Percentiles rank a stretch among this genome's conserved stretches.
phyloP scores from a whole-genome alignment of 2,888 invertebrate genomes.

The Lysandra coridon region DNA sequence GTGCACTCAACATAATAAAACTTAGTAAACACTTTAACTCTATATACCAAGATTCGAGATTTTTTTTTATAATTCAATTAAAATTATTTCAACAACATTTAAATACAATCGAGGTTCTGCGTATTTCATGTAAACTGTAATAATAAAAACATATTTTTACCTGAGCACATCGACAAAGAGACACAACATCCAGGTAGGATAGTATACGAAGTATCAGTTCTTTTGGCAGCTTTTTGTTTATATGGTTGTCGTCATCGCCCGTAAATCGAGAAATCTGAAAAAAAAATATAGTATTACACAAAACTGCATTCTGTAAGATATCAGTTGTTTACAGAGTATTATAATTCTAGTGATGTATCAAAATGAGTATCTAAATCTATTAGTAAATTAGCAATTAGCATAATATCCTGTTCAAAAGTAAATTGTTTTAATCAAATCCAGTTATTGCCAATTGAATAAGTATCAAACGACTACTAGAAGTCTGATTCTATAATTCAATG shows the following conservation, averaged over 20 bases:
- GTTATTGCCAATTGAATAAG: not conserved
- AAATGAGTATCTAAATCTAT: not conserved
- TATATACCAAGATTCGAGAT: no score
- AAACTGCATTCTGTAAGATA: not conserved
- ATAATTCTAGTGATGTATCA: not conserved
- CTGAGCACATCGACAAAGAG: constrained; percentile 97
- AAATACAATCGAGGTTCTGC: no score
- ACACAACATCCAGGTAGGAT: constrained; percentile 97
- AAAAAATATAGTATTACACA: constrained; percentile 29
- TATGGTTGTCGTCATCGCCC: constrained; percentile 91
- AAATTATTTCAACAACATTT: no score
- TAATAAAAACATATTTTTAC: constrained; percentile 64
- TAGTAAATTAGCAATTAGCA: not conserved
- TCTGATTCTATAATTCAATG: not conserved
- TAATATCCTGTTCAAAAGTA: not conserved
- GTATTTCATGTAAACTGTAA: not conserved
- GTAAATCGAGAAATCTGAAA: constrained; percentile 86
- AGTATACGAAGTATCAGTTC: constrained; percentile 96
- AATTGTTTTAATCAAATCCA: not conserved
- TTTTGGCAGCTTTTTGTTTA: constrained; percentile 97
- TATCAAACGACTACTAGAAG: not conserved
- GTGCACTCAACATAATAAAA: no score
- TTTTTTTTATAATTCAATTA: no score
- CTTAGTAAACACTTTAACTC: no score
- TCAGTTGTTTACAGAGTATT: no score